Percentiles rank a stretch among this genome's conserved stretches.
These are phyloP conservation scores for Talpa occidentalis DNA, from an alignment of 2,113 vertebrate genomes.

Conservation along the genomic window DNA sequence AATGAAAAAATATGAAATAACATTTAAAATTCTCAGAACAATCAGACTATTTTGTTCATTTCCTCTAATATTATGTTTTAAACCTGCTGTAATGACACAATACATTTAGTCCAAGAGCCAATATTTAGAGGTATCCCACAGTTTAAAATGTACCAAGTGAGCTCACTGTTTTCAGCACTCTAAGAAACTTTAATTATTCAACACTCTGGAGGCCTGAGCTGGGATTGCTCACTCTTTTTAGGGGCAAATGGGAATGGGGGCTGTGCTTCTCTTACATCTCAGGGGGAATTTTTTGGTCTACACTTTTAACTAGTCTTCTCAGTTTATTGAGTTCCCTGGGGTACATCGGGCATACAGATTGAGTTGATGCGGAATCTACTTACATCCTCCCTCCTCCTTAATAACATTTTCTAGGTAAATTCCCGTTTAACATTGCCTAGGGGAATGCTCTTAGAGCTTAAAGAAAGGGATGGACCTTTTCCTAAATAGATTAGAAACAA, in stretches of 20 bases:
- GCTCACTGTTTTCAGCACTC: not conserved
- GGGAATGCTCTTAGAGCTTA: not conserved
- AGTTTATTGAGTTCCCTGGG: not conserved
- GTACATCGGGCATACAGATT: not conserved
- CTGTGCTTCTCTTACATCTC: not conserved
- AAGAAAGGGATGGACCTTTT: not conserved
- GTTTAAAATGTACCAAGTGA: not conserved
- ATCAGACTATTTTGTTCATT: not conserved
- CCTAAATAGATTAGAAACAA: slow-evolving; percentile 23
- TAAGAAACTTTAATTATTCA: not conserved
- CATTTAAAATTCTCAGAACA: not conserved
- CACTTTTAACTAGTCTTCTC: not conserved
- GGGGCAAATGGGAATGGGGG: not conserved
- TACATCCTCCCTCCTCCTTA: not conserved
- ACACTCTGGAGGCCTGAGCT: not conserved
- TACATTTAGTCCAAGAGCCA: not conserved
- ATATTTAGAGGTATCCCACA: not conserved
- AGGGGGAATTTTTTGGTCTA: not conserved
- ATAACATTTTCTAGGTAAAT: slow-evolving; percentile 67
- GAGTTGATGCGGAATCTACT: slow-evolving; percentile 8
- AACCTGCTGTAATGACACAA: not conserved
- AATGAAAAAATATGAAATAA: not conserved
- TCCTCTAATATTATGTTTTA: not conserved
- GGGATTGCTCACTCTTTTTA: not conserved
- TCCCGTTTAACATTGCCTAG: slow-evolving; percentile 8